Evolutionary conservation across 2,888 invertebrate species (phyloP), one percentile per base, ranked within the genome.

Genomic region (Chelonus formosanus): DNA sequence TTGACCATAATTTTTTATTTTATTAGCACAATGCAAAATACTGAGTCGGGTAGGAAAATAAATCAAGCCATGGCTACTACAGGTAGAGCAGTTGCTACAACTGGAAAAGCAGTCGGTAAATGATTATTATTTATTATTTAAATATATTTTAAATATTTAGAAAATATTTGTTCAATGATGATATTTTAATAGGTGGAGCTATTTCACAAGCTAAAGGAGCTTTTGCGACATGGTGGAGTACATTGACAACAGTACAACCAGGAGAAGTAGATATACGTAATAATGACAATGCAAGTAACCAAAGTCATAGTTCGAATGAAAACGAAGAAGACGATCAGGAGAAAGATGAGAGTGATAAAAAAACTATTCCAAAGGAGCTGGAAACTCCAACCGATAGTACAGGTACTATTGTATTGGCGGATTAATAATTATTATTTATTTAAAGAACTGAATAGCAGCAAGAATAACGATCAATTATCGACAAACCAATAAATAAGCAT

Each of bases 1-100:
- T 20, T 20, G 20, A 20, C 20, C 20, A 2, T 20, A 20, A 20
- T 10, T 3, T 56, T 32, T 6, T 35, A 5, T 45, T 52, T 83
- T 85, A 45, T 80, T 10, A 97, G 97, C 80, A 95, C 96, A 31
- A 95, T 97, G 92, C 95, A 96, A 76, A 95, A 92, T 78, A 94
- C 95, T 45, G 97, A 97, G 84, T 91, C 96, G 74, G 97, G 97
- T 0, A 89, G 96, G 63, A 96, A 96, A 85, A 88, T 97, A 69
- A 96, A 96, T 77, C 95, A 96, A 80, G 97, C 97, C 0, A 95
- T 97, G 83, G 91, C 91, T 61, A 93, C 92, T 69, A 97, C 97
- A 2, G 95, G 96, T 36, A 90, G 95, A 77, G 96, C 94, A 40
- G 96, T 97, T 57, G 94, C 90, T 8, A 90, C 91, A 34, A 92